These are phyloP conservation scores for Drosophila leonis DNA, from an alignment of 2,888 invertebrate species.

Conservation along the genomic window DNA sequence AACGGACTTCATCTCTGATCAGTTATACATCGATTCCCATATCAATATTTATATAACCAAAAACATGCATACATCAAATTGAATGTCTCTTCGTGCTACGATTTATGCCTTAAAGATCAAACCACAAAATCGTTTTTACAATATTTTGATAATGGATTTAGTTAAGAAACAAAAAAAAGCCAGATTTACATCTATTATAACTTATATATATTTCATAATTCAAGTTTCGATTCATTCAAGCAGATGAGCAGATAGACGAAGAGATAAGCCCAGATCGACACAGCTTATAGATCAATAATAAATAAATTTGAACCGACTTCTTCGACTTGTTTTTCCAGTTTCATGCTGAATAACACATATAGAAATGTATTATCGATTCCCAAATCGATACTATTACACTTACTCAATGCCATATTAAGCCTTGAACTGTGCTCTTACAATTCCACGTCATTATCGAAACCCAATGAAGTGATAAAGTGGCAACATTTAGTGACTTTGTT, in stretches of 20 bases:
- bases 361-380: not conserved
- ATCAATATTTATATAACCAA: no score
- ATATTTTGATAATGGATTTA: not conserved
- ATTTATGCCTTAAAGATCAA: not conserved
- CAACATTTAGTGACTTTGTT: conserved; percentile 61
- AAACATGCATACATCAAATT: no score
- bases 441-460: conserved; percentile 17
- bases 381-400: not conserved
- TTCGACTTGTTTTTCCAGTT: not conserved
- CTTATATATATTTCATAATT: not conserved
- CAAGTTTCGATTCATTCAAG: not conserved
- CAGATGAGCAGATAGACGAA: not conserved
- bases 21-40: no score
- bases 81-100: no score
- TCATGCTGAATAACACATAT: not conserved
- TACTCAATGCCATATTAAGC: not conserved
- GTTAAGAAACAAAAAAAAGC: not conserved
- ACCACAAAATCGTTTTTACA: not conserved
- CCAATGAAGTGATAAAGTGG: conserved; percentile 71
- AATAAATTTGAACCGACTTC: not conserved
- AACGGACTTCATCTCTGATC: no score
- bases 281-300: not conserved
- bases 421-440: conserved; percentile 5
- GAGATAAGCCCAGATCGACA: not conserved
- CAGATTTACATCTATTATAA: no score